Percentiles rank a stretch among this genome's conserved stretches.
Conservation (phyloP, 2,888 invertebrate genomes). For the Parnassius smintheus region DNA sequence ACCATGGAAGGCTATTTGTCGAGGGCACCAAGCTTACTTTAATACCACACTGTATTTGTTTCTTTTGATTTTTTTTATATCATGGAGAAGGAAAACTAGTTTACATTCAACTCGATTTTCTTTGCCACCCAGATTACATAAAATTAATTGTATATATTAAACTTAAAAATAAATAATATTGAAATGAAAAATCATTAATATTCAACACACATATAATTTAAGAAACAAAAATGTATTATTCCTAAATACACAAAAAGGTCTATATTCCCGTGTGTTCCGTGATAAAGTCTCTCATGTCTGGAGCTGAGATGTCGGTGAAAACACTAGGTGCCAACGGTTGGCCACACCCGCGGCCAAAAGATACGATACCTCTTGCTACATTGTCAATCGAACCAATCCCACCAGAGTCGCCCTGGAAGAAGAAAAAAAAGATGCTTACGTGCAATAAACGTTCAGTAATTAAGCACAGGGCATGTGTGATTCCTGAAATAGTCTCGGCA, state of each 20-base stretch:
- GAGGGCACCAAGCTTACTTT: too few relatives aligned
- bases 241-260: not conserved
- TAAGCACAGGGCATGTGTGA: too few relatives aligned
- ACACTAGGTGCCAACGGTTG: slow-evolving; percentile 57
- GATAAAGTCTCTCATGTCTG: slow-evolving; percentile 53
- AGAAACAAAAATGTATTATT: not conserved
- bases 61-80: too few relatives aligned
- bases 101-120: too few relatives aligned
- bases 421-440: not conserved
- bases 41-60: too few relatives aligned
- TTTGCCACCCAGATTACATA: too few relatives aligned
- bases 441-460: too few relatives aligned
- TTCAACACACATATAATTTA: slow-evolving; percentile 4
- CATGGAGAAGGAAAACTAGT: too few relatives aligned
- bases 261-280: slow-evolving; percentile 48
- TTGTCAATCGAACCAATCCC: slow-evolving; percentile 60
- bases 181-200: not conserved
- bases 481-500: too few relatives aligned
- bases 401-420: slow-evolving; percentile 58
- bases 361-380: slow-evolving; percentile 60
- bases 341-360: slow-evolving; percentile 61
- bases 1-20: too few relatives aligned
- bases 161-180: not conserved
- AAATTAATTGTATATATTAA: too few relatives aligned
- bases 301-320: slow-evolving; percentile 55